A percentile compares a stretch with the other conserved stretches of the same genome.
Evolutionary conservation across 2,797 vertebrate genomes (phyloP).

Genomic region (Aplochiton taeniatus): DNA sequence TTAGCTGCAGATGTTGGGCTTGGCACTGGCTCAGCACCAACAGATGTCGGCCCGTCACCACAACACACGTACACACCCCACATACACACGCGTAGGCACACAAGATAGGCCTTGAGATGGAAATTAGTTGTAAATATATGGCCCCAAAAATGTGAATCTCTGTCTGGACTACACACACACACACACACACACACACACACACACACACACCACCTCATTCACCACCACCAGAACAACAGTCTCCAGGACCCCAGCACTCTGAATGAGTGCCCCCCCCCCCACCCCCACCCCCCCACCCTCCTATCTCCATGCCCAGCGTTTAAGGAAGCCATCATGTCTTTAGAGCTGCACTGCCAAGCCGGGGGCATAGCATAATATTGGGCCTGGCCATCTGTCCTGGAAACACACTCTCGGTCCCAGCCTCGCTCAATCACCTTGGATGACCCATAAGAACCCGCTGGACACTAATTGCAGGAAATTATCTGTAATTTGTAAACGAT

Average conservation of each 20-base stretch:
- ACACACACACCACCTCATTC: slow-evolving; percentile 8
- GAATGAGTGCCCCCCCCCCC: background rate
- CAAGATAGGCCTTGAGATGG: background rate
- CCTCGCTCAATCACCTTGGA: slow-evolving; percentile 44
- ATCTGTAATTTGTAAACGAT: slow-evolving; percentile 66
- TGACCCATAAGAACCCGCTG: slow-evolving; percentile 52
- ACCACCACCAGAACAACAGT: too few species aligned
- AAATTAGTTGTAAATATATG: too few species aligned
- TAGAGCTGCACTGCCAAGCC: background rate
- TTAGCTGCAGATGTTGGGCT: slow-evolving; percentile 49
- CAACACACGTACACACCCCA: slow-evolving; percentile 10
- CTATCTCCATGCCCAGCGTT: background rate
- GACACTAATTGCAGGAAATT: slow-evolving; percentile 58
- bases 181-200: slow-evolving; percentile 21
- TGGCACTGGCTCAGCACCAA: slow-evolving; percentile 30
- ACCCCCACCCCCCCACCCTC: background rate
- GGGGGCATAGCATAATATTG: background rate
- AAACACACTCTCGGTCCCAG: slow-evolving; percentile 17
- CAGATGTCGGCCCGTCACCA: slow-evolving; percentile 8
- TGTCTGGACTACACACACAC: background rate
- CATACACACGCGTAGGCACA: background rate
- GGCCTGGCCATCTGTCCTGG: background rate
- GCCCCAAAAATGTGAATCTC: too few species aligned
- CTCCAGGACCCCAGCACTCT: background rate
- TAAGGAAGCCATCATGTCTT: background rate